Percentiles rank a stretch among this genome's conserved stretches.
Conservation (phyloP, 1,140 invertebrate genomes). For the Ectropis grisescens region DNA sequence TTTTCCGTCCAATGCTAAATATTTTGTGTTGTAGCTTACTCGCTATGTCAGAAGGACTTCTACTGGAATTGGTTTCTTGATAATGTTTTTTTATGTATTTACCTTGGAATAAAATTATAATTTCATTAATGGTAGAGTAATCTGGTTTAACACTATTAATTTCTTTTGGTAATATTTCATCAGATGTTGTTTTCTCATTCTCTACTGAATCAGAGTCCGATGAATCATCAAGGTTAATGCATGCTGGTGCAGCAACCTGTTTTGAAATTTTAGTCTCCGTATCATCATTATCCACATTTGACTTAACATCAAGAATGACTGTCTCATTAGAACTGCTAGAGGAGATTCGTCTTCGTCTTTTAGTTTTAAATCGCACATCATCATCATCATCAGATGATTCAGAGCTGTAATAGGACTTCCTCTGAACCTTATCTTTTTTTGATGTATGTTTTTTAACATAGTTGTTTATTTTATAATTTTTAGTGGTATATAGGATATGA, state of each 20-base stretch:
- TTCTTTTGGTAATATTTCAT: no score
- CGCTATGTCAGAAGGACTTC: no score
- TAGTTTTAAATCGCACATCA: conserved; percentile 9
- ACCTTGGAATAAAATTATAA: no score
- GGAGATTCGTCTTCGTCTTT: conserved; percentile 20
- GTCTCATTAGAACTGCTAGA: conserved; percentile 45
- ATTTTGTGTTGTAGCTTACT: conserved; percentile 43
- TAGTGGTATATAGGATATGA: conserved; percentile 18
- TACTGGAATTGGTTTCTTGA: no score
- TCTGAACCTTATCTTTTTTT: conserved; percentile 4
- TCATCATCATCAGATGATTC: conserved; percentile 23
- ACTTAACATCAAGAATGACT: conserved; percentile 22
- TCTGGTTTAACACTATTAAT: no score
- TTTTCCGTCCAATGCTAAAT: conserved; percentile 47
- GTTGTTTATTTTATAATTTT: no score
- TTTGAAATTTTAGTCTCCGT: conserved; percentile 11
- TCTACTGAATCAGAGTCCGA: conserved; percentile 16
- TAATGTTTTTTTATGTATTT: no score
- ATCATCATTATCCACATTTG: conserved; percentile 6
- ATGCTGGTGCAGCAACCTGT: conserved; percentile 16
- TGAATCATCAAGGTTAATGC: conserved; percentile 36
- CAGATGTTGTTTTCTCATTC: neutral
- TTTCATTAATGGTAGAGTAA: no score
- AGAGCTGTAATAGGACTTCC: neutral
- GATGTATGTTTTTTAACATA: neutral